Evolutionary conservation across 2,888 invertebrate species (phyloP), one percentile per base, ranked within the genome.

Genomic region (Pecten maximus): DNA sequence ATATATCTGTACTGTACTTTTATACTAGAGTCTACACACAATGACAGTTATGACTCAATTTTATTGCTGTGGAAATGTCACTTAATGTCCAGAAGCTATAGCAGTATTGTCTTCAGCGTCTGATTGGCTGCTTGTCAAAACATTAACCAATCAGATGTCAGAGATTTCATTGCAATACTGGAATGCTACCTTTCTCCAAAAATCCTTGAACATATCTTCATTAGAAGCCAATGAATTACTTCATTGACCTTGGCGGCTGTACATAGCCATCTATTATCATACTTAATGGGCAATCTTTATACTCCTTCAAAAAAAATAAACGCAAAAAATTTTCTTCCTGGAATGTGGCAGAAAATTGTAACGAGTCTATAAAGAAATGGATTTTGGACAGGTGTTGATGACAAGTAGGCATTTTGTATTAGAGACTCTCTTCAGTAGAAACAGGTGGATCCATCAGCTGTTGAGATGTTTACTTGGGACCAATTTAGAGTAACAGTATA

Each of bases 71-170:
- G 35, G 74, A 28, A 74, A 74, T 74, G 74, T 28, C 74, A 74
- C 74, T 74, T 6, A 35, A 74, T 74, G 28, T 74, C 74, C 35
- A 35, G 35, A 74, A 74, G 35, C 35, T 35, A 23, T 28, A 74
- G 23, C 74, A 74, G 35, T 8, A 74, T 28, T 28, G 28, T 74
- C 8, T 74, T 8, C 6, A 35, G 74, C 74, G 28, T 74, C 35
- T 35, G 74, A 74, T 74, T 74, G 74, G 74, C 74, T 74, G 35
- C 6, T 16, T 74, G 74, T 74, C 74, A 74, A 74, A 74, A 74
- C 74, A 74, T 10, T 10, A 74, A 28, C 74, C 74, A 28, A 74
- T 74, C 74, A 35, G 28, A 74, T 74, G 6, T 28, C 74, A 28
- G 35, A 74, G 10, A 2, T 35, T 28, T 74, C 35, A 35, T 74